A percentile compares a stretch with the other conserved stretches of the same genome.
Conservation (phyloP, 2,113 vertebrate genomes). For the Chelonoidis abingdonii region DNA sequence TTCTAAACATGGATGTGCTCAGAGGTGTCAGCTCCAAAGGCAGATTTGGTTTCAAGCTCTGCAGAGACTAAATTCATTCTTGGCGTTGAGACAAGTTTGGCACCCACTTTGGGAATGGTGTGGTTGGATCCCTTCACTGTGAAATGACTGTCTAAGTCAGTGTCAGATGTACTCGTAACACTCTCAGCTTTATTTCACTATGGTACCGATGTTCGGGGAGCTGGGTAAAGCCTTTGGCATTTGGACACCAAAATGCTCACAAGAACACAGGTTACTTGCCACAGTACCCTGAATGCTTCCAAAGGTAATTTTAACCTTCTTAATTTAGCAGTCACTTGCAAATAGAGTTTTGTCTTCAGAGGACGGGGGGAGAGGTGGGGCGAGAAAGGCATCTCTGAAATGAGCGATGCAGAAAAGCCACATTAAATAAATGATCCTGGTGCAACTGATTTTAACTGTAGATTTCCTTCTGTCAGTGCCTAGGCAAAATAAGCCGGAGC, state of each 20-base stretch:
- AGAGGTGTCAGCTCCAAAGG: not conserved
- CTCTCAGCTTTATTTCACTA: not conserved
- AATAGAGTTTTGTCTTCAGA: not conserved
- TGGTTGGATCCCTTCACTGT: not conserved
- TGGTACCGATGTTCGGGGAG: not conserved
- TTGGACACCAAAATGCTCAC: not conserved
- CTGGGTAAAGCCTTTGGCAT: not conserved
- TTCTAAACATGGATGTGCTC: not conserved
- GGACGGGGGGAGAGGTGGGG: too few species aligned
- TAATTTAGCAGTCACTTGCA: not conserved
- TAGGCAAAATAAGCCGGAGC: not conserved
- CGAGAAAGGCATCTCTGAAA: not conserved
- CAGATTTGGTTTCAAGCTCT: not conserved
- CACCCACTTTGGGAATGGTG: not conserved
- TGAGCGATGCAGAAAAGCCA: not conserved
- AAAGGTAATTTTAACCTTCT: conserved; percentile 12
- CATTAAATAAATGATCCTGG: not conserved
- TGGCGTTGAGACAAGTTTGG: not conserved
- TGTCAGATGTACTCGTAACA: not conserved
- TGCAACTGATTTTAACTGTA: not conserved
- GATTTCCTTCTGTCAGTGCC: not conserved
- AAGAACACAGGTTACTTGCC: not conserved
- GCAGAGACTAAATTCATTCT: not conserved
- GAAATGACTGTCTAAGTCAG: not conserved
- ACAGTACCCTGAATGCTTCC: not conserved